Conservation (phyloP, 1,140 invertebrate genomes). For the Lasioglossum baleicum region DNA sequence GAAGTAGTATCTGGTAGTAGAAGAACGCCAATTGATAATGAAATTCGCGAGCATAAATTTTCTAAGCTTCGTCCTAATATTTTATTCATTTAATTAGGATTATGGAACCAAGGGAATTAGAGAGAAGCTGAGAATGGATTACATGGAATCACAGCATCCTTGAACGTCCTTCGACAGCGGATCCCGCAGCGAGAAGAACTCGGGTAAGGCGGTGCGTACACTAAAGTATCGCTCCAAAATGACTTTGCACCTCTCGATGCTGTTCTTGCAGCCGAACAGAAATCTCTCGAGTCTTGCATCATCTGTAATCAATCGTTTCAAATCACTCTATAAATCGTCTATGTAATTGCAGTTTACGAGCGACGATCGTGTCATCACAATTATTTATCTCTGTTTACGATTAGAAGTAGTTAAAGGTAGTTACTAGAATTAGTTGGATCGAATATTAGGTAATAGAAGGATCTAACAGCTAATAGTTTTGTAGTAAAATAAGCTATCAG, state of each 20-base stretch:
- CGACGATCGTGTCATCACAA: too few relatives aligned
- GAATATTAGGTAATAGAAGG: too few relatives aligned
- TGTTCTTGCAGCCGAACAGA: conserved; percentile 81
- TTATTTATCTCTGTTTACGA: too few relatives aligned
- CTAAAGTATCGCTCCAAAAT: conserved; percentile 80
- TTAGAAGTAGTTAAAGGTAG: too few relatives aligned
- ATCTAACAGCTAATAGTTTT: too few relatives aligned
- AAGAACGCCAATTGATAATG: too few relatives aligned
- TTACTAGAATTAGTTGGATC: too few relatives aligned
- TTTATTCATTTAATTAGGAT: too few relatives aligned
- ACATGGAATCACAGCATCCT: conserved; percentile 71
- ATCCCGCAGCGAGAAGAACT: conserved; percentile 79
- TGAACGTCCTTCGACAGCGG: conserved; percentile 74
- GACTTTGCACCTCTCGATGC: conserved; percentile 78
- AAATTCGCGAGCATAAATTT: too few relatives aligned
- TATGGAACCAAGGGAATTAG: too few relatives aligned
- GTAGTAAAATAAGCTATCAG: too few relatives aligned
- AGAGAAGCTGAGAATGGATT: conserved; percentile 32
- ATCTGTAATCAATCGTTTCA: conserved; percentile 70
- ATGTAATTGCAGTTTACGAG: background rate
- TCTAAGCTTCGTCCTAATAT: too few relatives aligned
- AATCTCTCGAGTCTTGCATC: conserved; percentile 77
- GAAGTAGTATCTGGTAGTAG: conserved; percentile 70
- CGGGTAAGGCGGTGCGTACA: conserved; percentile 76
- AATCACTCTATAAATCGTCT: background rate